A percentile compares a stretch with the other conserved stretches of the same genome.
phyloP scores from a whole-genome alignment of 2,797 vertebrate species.

The Chrysocyon brachyurus region DNA sequence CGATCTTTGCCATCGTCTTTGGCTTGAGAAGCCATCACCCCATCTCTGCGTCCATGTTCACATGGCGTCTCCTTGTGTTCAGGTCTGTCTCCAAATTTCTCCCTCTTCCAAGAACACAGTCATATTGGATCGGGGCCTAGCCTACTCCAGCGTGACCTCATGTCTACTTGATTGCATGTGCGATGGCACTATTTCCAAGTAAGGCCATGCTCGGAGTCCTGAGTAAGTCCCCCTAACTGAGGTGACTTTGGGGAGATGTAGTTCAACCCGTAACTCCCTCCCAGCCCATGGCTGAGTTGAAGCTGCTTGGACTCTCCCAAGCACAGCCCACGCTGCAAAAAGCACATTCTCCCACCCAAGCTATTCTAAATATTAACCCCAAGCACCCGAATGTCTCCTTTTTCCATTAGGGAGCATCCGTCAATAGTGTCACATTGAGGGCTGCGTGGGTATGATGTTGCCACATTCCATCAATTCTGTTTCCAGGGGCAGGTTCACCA shows the following conservation, averaged over 20 bases:
- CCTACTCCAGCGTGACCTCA: not conserved
- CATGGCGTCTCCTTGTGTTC: accelerated
- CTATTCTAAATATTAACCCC: not conserved
- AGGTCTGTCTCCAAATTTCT: not conserved
- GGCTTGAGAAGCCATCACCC: not conserved
- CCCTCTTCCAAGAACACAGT: not conserved
- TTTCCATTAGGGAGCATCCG: not conserved
- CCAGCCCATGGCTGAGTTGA: too few species aligned
- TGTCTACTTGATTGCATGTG: not conserved
- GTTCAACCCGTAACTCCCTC: not conserved
- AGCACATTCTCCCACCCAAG: too few species aligned
- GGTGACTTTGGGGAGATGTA: not conserved
- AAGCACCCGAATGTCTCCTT: accelerated
- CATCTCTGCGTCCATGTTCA: not conserved
- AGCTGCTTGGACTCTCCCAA: not conserved
- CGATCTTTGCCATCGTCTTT: accelerated
- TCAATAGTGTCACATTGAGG: accelerated
- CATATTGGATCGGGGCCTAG: accelerated
- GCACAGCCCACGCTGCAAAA: not conserved
- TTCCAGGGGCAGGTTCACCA: accelerated
- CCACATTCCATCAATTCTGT: accelerated
- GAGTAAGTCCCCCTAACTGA: not conserved
- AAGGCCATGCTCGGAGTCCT: not conserved
- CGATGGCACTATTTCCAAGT: not conserved
- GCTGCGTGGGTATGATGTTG: accelerated